Evolutionary conservation across 2,888 invertebrate species (phyloP), one percentile per base, ranked within the genome.

Genomic region (Gastrophysa polygoni): DNA sequence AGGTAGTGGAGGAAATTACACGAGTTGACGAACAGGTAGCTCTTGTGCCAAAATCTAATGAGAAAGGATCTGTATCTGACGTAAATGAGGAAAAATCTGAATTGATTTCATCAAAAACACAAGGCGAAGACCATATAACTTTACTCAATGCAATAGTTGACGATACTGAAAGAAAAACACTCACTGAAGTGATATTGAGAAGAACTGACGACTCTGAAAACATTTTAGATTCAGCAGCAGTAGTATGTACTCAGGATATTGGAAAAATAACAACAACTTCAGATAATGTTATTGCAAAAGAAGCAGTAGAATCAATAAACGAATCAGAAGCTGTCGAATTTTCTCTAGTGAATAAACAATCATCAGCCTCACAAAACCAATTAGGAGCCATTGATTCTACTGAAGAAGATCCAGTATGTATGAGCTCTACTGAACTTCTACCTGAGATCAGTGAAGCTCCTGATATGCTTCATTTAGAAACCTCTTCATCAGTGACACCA

Each of bases 271-370:
- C 16, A 51, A 48, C 47, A n/a, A 63, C 59, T 43, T 28, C 59
- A 38, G 58, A 60, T 56, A 60, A 68, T 58, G 57, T 63, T 11
- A 52, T 49, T 29, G 62, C 63, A 63, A 34, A 60, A 14, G 67
- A 64, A 50, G 62, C 16, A 14, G 17, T 38, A 47, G 49, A n/a
- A 14, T 17, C 49, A 24, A 38, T 28, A n/a, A 38, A 29, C 14
- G 3, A 10, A 3, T 17, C 11, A 1, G 6, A 7, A 24, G 3
- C 16, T 54, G 43, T 24, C 5, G 34, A 67, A 66, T 58, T 61
- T 24, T 56, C 62, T n/a, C 55, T 59, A 18, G 10, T 32, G 10
- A 14, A 38, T 24, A 7, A 24, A 24, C 4, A 24, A 7, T 7
- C 24, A 24, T 5, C 7, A 7, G 7, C 24, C 3, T 5, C 3